These are phyloP conservation scores for Echiichthys vipera DNA, from an alignment of 2,797 vertebrate genomes.

Conservation along the genomic window DNA sequence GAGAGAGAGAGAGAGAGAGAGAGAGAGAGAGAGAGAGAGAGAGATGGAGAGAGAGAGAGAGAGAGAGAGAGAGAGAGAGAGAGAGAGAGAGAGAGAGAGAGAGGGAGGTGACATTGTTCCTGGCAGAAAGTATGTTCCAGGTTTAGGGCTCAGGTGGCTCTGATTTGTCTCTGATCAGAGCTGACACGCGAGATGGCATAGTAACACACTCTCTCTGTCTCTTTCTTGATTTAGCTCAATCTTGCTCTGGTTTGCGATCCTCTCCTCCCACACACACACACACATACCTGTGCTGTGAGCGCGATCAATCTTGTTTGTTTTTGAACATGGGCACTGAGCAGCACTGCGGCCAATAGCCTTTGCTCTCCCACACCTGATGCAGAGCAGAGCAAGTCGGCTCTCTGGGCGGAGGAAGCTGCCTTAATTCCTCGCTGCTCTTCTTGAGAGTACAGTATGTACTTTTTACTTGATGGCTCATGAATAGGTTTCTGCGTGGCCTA, in stretches of 20 bases:
- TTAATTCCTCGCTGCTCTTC: slow-evolving; percentile 7
- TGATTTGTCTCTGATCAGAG: slow-evolving; percentile 65
- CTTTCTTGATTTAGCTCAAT: slow-evolving; percentile 62
- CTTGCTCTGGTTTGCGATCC: slow-evolving; percentile 53
- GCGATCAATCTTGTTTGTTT: slow-evolving; percentile 66
- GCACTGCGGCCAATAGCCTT: slow-evolving; percentile 39
- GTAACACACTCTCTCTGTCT: slow-evolving; percentile 53
- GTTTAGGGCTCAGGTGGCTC: slow-evolving; percentile 74
- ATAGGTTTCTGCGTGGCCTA: slow-evolving; percentile 23
- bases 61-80: slow-evolving; percentile 25
- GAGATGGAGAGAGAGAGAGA: slow-evolving; percentile 39
- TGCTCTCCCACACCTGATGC: slow-evolving; percentile 56
- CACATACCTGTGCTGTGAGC: slow-evolving; percentile 19
- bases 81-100: slow-evolving; percentile 16
- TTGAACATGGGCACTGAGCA: slow-evolving; percentile 28
- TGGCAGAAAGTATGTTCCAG: slow-evolving; percentile 67
- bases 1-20: slow-evolving; percentile 26
- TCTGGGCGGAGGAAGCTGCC: background rate
- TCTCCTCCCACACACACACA: slow-evolving; percentile 6
- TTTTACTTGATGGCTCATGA: slow-evolving; percentile 8
- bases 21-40: slow-evolving; percentile 22
- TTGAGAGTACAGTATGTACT: background rate
- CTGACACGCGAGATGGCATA: slow-evolving; percentile 51
- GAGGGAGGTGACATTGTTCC: slow-evolving; percentile 55
- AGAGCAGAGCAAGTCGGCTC: slow-evolving; percentile 30